Base-by-base conservation (phyloP, 2,797 vertebrate genomes). In the Arrhamphus sclerolepis region DNA sequence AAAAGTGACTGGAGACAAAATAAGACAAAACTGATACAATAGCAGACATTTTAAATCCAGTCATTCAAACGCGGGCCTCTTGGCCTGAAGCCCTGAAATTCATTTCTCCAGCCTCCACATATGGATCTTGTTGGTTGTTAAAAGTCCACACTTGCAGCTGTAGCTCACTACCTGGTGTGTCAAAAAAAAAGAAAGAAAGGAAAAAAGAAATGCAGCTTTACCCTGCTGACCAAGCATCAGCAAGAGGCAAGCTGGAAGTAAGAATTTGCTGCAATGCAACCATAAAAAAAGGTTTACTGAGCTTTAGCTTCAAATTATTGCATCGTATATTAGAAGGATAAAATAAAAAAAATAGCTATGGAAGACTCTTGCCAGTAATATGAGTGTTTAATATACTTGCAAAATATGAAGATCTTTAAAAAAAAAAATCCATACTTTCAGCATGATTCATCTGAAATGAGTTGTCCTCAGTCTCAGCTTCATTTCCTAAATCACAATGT, bases 201-300 rank as follows among this genome's bases (percentile, higher is more conserved):
- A 8, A 38, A 14, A 14, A 14, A 16, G 14, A 1, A 38, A 14
- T 38, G 14, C 13, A 26, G 11, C 21, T 40, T 24, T 26, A 19
- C 44, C 39, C 7, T 46, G 18, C 26, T 44, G 24, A 56, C 16
- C 22, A 26, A 46, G 16, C 20, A 59, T 47, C 34, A 28, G 18
- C 17, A 28, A 41, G 46, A 59, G 24, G 19, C n/a, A 7, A 39
- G 42, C 7, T 8, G 42, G 21, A 19, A 46, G 21, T 17, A 19
- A 21, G 5, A 29, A 34, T 34, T 13, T 26, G 29, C 2, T 38
- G 34, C 31, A 34, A 41, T 8, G 2, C 41, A 41, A 50, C 41
- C 13, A 20, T 28, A 56, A 52, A 66, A 38, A 46, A 40, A 28
- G n/a, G 42, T 40, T 63, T 31, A 51, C n/a, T 11, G 19, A 50